Percentiles rank a stretch among this genome's conserved stretches.
Evolutionary conservation across 2,888 invertebrate species (phyloP).

Genomic region (Ecdyonurus torrentis): DNA sequence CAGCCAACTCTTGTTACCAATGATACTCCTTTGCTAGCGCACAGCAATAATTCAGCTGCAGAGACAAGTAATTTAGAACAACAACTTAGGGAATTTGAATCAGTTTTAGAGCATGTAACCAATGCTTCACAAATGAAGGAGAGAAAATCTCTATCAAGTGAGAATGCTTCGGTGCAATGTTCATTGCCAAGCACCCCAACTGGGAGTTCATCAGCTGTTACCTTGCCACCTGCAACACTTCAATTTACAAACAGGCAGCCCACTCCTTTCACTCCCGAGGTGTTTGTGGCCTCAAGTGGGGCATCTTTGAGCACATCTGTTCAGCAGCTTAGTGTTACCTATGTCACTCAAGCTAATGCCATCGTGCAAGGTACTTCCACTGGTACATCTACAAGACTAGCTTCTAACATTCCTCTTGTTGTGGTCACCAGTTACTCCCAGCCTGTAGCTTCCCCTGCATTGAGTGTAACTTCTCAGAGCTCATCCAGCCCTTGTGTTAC

Average conservation of each 20-base stretch:
- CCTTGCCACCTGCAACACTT: background rate
- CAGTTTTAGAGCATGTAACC: conserved; percentile 57
- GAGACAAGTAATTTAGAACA: conserved; percentile 25
- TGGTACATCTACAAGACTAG: conserved; percentile 7
- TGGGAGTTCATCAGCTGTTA: background rate
- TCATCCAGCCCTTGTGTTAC: conserved; percentile 39
- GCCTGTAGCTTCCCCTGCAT: conserved; percentile 35
- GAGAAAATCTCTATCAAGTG: conserved; percentile 25
- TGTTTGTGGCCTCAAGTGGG: background rate
- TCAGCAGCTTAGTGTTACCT: conserved; percentile 13
- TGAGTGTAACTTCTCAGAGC: conserved; percentile 38
- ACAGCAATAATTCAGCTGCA: background rate
- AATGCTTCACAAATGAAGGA: conserved; percentile 36
- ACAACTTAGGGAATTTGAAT: conserved; percentile 62
- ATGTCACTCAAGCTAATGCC: conserved; percentile 9
- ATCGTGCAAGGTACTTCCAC: conserved; percentile 1
- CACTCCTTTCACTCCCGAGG: background rate
- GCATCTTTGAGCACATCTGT: conserved; percentile 12
- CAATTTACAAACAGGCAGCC: background rate
- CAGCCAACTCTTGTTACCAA: background rate
- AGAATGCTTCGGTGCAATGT: too few relatives aligned
- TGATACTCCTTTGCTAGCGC: background rate
- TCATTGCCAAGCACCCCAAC: background rate
- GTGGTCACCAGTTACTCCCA: conserved; percentile 38
- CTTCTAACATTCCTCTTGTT: conserved; percentile 28